Percentiles rank a stretch among this genome's conserved stretches.
Evolutionary conservation across 2,113 vertebrate species (phyloP).

Genomic region (Rhinolophus sinicus): DNA sequence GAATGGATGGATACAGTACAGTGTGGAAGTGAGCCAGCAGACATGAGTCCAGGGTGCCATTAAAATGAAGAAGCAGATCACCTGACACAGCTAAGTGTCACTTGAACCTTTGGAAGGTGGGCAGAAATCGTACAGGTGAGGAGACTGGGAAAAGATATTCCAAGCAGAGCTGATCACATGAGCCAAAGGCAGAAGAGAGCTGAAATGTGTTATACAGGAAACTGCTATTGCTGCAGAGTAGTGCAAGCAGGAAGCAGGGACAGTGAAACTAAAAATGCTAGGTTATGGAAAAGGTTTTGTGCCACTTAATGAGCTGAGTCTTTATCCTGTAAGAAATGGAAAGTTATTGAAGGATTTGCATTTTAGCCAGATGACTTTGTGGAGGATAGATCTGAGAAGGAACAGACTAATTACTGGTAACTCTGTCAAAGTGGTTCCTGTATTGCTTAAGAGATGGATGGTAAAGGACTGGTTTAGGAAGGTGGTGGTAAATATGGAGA

Average conservation of each 20-base stretch:
- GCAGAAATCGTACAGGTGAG: background rate
- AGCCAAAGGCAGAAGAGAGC: background rate
- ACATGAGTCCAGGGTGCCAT: background rate
- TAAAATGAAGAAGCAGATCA: background rate
- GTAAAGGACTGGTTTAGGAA: background rate
- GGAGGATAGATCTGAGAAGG: background rate
- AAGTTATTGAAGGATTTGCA: background rate
- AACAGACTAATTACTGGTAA: background rate
- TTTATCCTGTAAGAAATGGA: background rate
- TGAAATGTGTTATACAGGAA: background rate
- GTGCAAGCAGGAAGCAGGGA: too few species aligned
- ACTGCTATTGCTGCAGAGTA: background rate
- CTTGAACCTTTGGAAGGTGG: background rate
- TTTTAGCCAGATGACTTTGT: background rate
- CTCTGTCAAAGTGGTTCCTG: background rate
- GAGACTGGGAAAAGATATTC: background rate
- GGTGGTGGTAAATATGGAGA: background rate
- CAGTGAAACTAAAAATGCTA: background rate
- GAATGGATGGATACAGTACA: background rate
- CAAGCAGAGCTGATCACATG: background rate
- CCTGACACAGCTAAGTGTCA: background rate
- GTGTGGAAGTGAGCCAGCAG: background rate
- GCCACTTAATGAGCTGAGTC: background rate
- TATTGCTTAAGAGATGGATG: background rate
- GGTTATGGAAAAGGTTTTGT: background rate